Evolutionary conservation across 92 coral and sea anemone genomes (phyloP), one percentile per base, ranked within the genome.

Genomic region (Zoanthus solanderi): DNA sequence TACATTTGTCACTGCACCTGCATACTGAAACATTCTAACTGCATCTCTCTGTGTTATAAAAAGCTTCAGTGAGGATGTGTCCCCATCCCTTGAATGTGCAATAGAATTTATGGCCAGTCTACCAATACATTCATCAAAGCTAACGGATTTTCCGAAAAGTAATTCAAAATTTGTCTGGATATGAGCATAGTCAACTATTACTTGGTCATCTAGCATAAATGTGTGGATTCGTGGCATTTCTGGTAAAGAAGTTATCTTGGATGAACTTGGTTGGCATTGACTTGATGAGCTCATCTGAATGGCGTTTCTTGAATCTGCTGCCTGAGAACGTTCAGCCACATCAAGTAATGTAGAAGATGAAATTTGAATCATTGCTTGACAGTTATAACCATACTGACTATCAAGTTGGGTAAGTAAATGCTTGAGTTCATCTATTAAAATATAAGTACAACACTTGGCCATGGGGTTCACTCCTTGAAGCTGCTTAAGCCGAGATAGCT

Each of bases 391-490:
- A 67, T 63, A 23, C 9, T 75, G 84, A 17, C 85, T 79, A 76
- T 90, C 92, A 31, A 92, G 92, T 44, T 87, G 84, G 3, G 85
- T 47, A 58, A 92, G 77, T 10, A 94, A 52, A 31, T 87, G 89
- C 9, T 6, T 4, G 54, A 90, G 88, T 30, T 94, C 92, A 11
- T 84, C 83, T 14, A 48, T 69, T 6, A 52, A 45, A 28, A 94
- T 92, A 87, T 90, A 92, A 7, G 95, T 92, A 47, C 97, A 94
- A 60, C 90, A 87, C 78, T 92, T 94, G 5, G 87, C 94, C 28
- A 89, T 92, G 11, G 89, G 86, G 44, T 88, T 78, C 4, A 94
- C 92, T 4, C 89, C 92, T 42, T 88, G 92, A 0, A 88, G 79
- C 29, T 90, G 91, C 72, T 94, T 94, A 10, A 94, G 79, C 56